Base-by-base conservation (phyloP, 2,888 invertebrate species). In the Balanococcus diminutus region DNA sequence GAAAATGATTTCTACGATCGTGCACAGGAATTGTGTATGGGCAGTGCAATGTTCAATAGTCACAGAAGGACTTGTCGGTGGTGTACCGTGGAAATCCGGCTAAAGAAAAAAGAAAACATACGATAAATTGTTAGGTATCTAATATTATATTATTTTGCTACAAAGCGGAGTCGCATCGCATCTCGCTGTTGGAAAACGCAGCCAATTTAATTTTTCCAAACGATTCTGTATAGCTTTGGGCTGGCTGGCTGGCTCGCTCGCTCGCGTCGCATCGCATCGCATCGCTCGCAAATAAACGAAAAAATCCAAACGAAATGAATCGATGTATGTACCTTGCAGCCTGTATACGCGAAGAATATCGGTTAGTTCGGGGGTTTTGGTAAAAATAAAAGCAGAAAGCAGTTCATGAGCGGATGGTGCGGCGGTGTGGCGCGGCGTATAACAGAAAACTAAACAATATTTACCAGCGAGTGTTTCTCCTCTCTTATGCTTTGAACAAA, bases 371-470 rank as follows among this genome's bases (percentile, higher is more conserved):
- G n/a, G n/a, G n/a, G n/a, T n/a, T n/a, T 56, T 8, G 56, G 56
- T 56, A 22, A 56, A 56, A 56, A 56, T 56, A 56, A 22, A 56
- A 56, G 22, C 19, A 5, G 56, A n/a, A n/a, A n/a, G n/a, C n/a
- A n/a, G n/a, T n/a, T n/a, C n/a, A n/a, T n/a, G n/a, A n/a, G n/a
- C n/a, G n/a, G n/a, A n/a, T n/a, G n/a, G n/a, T n/a, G n/a, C n/a
- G n/a, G 4, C 36, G 36, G 36, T 8, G 4, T 8, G 36, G 36
- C 36, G 46, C 46, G 46, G 46, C 11, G 11, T 14, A 56, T 4
- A 56, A 72, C 28, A 72, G 31, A 72, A 72, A 72, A 72, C 31
- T 72, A 16, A 31, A 72, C 72, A 72, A 72, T 72, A 72, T 72
- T 72, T 72, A 72, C 72, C 31, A 19, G 72, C 28, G 31, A 31